A percentile compares a stretch with the other conserved stretches of the same genome.
These are phyloP conservation scores for Zaprionus nigranus DNA, from an alignment of 1,140 invertebrate species.

Conservation along the genomic window DNA sequence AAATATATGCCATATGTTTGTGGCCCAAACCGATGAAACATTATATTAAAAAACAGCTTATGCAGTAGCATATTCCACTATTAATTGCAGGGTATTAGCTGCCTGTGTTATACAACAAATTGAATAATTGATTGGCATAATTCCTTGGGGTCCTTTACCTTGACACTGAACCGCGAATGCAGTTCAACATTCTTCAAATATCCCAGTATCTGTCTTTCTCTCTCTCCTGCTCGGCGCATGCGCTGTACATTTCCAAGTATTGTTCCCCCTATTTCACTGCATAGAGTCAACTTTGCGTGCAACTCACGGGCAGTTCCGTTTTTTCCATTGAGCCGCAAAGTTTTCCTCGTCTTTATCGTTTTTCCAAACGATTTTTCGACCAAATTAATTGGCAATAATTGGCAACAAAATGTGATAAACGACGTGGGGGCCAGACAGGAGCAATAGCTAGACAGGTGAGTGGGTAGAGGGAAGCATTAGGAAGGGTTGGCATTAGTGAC, in stretches of 20 bases:
- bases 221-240: constrained; percentile 38
- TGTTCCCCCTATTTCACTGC: constrained; percentile 38
- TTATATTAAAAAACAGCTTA: neutral
- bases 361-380: neutral
- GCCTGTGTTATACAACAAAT: neutral
- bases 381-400: constrained; percentile 45
- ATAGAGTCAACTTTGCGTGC: neutral
- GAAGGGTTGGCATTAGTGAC: neutral
- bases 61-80: neutral
- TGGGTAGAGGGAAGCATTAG: neutral
- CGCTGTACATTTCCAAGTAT: constrained; percentile 35
- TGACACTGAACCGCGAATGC: constrained; percentile 66
- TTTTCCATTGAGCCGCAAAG: constrained; percentile 35
- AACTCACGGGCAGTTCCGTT: constrained; percentile 48
- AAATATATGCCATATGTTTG: constrained; percentile 43
- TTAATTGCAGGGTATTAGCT: neutral
- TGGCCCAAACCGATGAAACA: constrained; percentile 5
- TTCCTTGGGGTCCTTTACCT: constrained; percentile 53
- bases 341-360: constrained; percentile 24
- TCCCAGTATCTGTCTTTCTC: constrained; percentile 16
- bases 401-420: constrained; percentile 62
- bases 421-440: neutral
- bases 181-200: constrained; percentile 6
- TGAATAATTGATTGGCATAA: constrained; percentile 10
- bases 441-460: constrained; percentile 42